Evolutionary conservation across 2,797 vertebrate species (phyloP).

Genomic region (Glossophaga mutica): DNA sequence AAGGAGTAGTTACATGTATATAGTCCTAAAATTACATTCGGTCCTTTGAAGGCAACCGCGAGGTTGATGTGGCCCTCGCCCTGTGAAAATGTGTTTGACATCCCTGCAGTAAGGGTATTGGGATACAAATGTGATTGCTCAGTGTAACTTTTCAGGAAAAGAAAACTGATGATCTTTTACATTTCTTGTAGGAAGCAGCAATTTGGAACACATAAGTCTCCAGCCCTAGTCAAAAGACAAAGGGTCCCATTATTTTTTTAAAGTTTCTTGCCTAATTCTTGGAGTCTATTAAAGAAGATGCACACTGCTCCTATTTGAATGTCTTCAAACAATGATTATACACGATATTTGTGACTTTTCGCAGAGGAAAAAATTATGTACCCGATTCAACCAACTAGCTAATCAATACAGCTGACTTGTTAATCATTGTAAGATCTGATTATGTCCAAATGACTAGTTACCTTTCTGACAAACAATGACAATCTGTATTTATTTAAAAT

Average conservation of each 20-base stretch:
- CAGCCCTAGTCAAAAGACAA: constrained; percentile 26
- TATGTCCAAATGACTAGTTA: constrained; percentile 17
- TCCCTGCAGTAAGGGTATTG: constrained; percentile 11
- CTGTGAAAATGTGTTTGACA: too few relatives aligned
- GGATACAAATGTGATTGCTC: constrained; percentile 39
- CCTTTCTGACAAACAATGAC: constrained; percentile 11
- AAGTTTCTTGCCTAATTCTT: background rate
- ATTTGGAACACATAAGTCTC: constrained; percentile 45
- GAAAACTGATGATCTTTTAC: constrained; percentile 46
- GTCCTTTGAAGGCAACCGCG: too few relatives aligned
- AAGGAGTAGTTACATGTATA: too few relatives aligned
- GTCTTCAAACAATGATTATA: constrained; percentile 48
- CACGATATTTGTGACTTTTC: constrained; percentile 8
- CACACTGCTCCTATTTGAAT: background rate
- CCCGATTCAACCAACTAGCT: background rate
- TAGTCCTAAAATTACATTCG: too few relatives aligned
- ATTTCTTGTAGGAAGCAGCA: constrained; percentile 50
- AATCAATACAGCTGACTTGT: constrained; percentile 11
- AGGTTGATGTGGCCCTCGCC: too few relatives aligned
- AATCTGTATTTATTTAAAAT: constrained; percentile 49
- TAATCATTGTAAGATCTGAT: constrained; percentile 35
- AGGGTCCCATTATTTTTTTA: background rate
- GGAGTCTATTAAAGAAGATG: constrained; percentile 42
- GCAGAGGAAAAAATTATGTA: background rate
- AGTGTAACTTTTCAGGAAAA: constrained; percentile 22